Percentiles rank a stretch among this genome's conserved stretches.
These are phyloP conservation scores for Celastrina argiolus DNA, from an alignment of 2,888 invertebrate species.

Conservation along the genomic window DNA sequence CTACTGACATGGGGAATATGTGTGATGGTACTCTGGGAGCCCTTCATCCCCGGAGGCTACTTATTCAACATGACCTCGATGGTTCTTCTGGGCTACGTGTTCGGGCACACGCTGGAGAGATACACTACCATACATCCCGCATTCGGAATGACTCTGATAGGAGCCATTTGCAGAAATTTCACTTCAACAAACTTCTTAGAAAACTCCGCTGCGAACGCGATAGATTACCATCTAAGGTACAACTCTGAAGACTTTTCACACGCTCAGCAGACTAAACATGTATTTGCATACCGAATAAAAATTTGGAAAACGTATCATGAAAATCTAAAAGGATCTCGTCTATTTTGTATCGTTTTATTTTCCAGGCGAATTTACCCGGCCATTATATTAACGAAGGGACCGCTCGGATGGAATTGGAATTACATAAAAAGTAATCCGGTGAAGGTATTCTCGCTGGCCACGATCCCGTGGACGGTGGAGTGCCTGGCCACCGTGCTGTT, in stretches of 20 bases:
- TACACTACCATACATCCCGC: slow-evolving; percentile 61
- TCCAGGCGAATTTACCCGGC: slow-evolving; percentile 70
- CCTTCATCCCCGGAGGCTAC: slow-evolving; percentile 52
- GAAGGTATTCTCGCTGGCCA: slow-evolving; percentile 72
- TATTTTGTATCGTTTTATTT: slow-evolving; percentile 34
- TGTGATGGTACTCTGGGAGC: slow-evolving; percentile 58
- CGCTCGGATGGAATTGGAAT: slow-evolving; percentile 71
- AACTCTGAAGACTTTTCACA: background rate
- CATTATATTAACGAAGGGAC: slow-evolving; percentile 70
- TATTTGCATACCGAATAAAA: background rate
- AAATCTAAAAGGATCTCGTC: background rate
- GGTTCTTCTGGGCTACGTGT: slow-evolving; percentile 55
- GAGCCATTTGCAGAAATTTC: slow-evolving; percentile 59
- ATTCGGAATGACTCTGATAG: slow-evolving; percentile 66
- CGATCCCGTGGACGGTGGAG: slow-evolving; percentile 68
- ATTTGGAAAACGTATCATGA: background rate
- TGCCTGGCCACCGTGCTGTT: slow-evolving; percentile 66
- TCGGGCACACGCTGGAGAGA: slow-evolving; percentile 63
- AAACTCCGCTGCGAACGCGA: slow-evolving; percentile 49
- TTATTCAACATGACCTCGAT: slow-evolving; percentile 58
- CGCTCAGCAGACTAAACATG: background rate
- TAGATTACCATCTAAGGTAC: slow-evolving; percentile 70
- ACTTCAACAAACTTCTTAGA: slow-evolving; percentile 54
- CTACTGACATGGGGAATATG: slow-evolving; percentile 57
- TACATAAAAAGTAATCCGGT: slow-evolving; percentile 68